These are phyloP conservation scores for Xenentodon cancila DNA, from an alignment of 2,797 vertebrate species.

Conservation along the genomic window DNA sequence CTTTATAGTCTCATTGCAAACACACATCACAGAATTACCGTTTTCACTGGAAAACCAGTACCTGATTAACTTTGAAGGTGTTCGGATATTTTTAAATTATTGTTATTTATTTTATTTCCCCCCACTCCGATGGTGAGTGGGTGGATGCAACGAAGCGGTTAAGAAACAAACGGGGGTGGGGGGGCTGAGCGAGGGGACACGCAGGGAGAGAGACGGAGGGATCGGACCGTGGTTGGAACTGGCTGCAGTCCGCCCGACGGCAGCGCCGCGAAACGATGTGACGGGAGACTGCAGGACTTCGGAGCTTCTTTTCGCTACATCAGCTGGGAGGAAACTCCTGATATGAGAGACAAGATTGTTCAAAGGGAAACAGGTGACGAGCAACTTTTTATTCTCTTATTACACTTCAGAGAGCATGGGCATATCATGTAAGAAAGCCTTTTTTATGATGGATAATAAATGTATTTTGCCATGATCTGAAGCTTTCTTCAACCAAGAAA, in stretches of 20 bases:
- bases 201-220: constrained; percentile 27
- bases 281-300: constrained; percentile 39
- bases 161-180: constrained; percentile 52
- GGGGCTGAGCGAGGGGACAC: constrained; percentile 13
- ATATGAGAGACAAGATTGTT: constrained; percentile 43
- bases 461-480: neutral
- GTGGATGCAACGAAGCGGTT: constrained; percentile 59
- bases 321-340: constrained; percentile 23
- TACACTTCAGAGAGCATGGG: neutral
- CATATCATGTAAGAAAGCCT: neutral
- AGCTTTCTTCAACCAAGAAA: neutral
- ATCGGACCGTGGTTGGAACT: constrained; percentile 46
- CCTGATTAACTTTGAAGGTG: constrained; percentile 38
- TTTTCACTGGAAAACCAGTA: constrained; percentile 39
- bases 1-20: constrained; percentile 14
- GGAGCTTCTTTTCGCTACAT: neutral
- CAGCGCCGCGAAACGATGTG: constrained; percentile 42
- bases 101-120: constrained; percentile 45
- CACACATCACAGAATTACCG: neutral
- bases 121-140: constrained; percentile 64
- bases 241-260: constrained; percentile 42
- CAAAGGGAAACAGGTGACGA: constrained; percentile 71
- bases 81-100: constrained; percentile 51
- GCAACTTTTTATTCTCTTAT: constrained; percentile 7
- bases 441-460: constrained; percentile 2